Percentiles rank a stretch among this genome's conserved stretches.
These are phyloP conservation scores for Rhagoletis pomonella DNA, from an alignment of 1,140 invertebrate genomes.

Conservation along the genomic window DNA sequence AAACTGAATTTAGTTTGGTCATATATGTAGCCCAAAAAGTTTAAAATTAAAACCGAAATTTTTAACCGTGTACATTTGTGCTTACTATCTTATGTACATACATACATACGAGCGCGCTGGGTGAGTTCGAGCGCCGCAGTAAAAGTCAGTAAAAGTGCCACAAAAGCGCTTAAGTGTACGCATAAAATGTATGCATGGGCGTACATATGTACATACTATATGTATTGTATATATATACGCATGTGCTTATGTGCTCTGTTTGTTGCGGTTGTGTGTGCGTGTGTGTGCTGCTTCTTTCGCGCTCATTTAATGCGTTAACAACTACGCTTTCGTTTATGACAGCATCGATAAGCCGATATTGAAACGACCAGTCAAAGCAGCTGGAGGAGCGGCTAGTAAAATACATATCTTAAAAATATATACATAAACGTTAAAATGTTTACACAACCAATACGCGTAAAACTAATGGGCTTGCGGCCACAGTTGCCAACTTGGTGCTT, in stretches of 20 bases:
- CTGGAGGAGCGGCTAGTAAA: neutral
- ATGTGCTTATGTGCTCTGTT: neutral
- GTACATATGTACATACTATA: neutral
- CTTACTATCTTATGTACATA: too few relatives aligned
- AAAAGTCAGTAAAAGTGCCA: constrained; percentile 34
- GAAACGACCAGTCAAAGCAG: neutral
- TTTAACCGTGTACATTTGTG: too few relatives aligned
- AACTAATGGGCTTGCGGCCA: neutral
- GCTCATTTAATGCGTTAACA: constrained; percentile 35
- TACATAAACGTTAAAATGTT: constrained; percentile 33
- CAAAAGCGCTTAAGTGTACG: neutral
- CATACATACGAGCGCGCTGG: neutral
- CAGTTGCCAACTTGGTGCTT: too few relatives aligned
- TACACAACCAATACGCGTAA: neutral
- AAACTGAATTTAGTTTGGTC: too few relatives aligned
- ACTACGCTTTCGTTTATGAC: constrained; percentile 35
- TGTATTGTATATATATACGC: neutral
- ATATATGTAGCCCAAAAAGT: too few relatives aligned
- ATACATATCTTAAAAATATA: neutral
- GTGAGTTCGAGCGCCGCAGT: constrained; percentile 2
- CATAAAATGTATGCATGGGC: neutral
- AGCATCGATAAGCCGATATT: constrained; percentile 40
- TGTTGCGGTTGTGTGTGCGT: neutral
- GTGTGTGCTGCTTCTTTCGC: neutral
- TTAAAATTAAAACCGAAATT: too few relatives aligned